phyloP scores from a whole-genome alignment of 2,797 vertebrate species.

The Microhierax caerulescens region DNA sequence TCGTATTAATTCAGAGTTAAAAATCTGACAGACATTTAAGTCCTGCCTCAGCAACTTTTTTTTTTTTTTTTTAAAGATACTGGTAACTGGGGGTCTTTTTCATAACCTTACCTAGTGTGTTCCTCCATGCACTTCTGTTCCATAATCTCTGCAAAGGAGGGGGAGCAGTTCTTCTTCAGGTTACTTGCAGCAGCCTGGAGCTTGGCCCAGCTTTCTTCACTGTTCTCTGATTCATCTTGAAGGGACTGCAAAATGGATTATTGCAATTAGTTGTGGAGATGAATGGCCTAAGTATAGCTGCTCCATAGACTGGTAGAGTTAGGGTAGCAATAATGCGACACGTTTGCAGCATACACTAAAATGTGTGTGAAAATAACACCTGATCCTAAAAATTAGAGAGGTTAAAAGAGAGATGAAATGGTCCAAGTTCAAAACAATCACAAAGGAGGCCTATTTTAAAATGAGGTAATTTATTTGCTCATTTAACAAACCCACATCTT shows the following conservation, averaged over 20 bases:
- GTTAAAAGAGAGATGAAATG: not conserved
- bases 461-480: not conserved
- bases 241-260: slow-evolving; percentile 74
- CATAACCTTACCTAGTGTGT: slow-evolving; percentile 55
- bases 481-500: not conserved
- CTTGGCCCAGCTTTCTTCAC: slow-evolving; percentile 74
- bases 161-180: slow-evolving; percentile 67
- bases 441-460: not conserved
- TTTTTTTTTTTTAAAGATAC: not conserved
- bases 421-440: not conserved
- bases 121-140: slow-evolving; percentile 62
- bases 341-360: not conserved
- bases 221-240: slow-evolving; percentile 74
- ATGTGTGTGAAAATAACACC: not conserved
- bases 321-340: not conserved
- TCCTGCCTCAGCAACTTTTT: not conserved
- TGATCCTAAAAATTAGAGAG: not conserved
- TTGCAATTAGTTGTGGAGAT: not conserved
- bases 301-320: not conserved
- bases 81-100: not conserved
- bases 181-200: slow-evolving; percentile 58
- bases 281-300: not conserved
- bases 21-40: not conserved
- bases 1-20: not conserved
- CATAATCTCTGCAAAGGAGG: slow-evolving; percentile 64